Base-by-base conservation (phyloP, 2,888 invertebrate genomes). In the Lasioglossum villosulum region DNA sequence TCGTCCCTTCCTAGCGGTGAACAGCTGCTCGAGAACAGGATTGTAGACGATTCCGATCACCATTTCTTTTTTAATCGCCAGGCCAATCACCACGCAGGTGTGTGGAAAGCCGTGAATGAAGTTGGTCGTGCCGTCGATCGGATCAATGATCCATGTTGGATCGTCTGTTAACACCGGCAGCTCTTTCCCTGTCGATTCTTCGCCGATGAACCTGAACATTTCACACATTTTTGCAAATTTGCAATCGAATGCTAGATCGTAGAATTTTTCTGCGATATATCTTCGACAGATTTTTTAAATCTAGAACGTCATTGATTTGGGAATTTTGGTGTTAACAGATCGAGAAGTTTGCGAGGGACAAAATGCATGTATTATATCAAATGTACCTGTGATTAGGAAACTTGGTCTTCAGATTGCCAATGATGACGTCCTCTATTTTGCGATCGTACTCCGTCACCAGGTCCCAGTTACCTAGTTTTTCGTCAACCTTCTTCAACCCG, bases 71-170 rank as follows among this genome's bases (percentile, higher is more conserved):
- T 96, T 95, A 23, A 97, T 95, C 5, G 96, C 93, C 52, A 97
- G 94, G 34, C 96, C 98, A 83, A 98, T 96, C 0, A 97, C 97
- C 75, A 98, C 96, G 88, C 97, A 97, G 19, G 96, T 96, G 84
- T 97, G 96, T 2, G 97, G 97, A 92, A 97, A 96, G 78, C 96
- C 96, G 90, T 97, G 96, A 39, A 98, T 97, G 95, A 98, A 98
- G 95, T 98, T 98, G 78, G 97, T 97, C 1, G 98, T 98, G n/a
- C 98, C 98, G 95, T 98, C 98, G 75, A 98, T 97, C 4, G 98
- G 98, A 95, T 98, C 98, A 84, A 98, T 97, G 86, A 98, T 97
- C 98, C 98, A 98, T 0, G 98, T 98, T 42, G 98, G 98, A 48
- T 96, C 96, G 93, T 97, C 96, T 0, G 97, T 98, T 86, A 98